Conservation (phyloP, 1,140 invertebrate genomes). For the Melanaphis sacchari region DNA sequence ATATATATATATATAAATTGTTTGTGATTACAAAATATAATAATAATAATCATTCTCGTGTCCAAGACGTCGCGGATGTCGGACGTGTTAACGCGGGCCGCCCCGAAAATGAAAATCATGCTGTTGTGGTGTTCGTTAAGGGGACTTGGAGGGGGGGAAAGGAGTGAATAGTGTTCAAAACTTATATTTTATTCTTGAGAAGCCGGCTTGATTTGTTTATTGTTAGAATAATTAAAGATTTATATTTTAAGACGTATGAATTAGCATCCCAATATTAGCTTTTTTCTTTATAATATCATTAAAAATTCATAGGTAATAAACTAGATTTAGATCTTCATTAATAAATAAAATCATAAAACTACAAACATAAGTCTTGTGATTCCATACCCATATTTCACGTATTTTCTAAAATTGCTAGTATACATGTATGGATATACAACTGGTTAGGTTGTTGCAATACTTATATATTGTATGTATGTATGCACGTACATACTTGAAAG, state of each 20-base stretch:
- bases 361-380: too few species aligned
- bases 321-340: neutral
- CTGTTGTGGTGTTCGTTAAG: neutral
- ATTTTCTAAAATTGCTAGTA: too few species aligned
- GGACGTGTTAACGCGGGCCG: neutral
- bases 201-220: too few species aligned
- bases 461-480: neutral
- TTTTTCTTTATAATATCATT: neutral
- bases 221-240: too few species aligned
- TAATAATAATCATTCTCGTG: neutral
- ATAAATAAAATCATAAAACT: too few species aligned
- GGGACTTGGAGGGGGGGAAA: too few species aligned
- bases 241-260: too few species aligned
- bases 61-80: neutral
- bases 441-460: too few species aligned
- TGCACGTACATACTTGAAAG: neutral
- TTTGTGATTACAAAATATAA: neutral
- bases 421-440: too few species aligned
- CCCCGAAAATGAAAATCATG: neutral
- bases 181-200: neutral
- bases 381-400: too few species aligned
- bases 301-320: neutral
- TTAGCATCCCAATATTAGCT: too few species aligned
- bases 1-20: neutral
- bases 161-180: neutral